A percentile compares a stretch with the other conserved stretches of the same genome.
Evolutionary conservation across 2,113 vertebrate species (phyloP).

Genomic region (Salvelinus alpinus): DNA sequence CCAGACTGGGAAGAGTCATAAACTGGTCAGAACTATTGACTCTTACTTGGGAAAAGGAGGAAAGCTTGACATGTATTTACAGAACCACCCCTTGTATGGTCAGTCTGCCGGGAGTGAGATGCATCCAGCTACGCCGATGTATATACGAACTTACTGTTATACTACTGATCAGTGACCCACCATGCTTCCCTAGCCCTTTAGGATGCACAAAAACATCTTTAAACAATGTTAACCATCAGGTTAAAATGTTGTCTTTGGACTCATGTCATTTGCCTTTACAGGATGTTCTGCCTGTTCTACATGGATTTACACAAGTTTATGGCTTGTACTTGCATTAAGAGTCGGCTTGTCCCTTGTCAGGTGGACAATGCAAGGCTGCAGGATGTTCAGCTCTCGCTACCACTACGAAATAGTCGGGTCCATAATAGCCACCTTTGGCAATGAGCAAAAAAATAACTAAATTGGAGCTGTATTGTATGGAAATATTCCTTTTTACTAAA

Average conservation of each 20-base stretch:
- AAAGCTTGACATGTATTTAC: too few relatives aligned
- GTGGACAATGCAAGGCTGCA: neutral
- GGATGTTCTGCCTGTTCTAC: slow-evolving; percentile 20
- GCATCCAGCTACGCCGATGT: slow-evolving; percentile 33
- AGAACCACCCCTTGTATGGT: neutral
- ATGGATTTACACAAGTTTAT: slow-evolving; percentile 47
- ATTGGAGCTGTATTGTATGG: too few relatives aligned
- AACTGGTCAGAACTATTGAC: slow-evolving; percentile 43
- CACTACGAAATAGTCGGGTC: too few relatives aligned
- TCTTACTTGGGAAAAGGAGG: slow-evolving; percentile 21
- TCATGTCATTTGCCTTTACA: too few relatives aligned
- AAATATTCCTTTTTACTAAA: too few relatives aligned
- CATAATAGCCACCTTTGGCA: too few relatives aligned
- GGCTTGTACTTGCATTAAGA: too few relatives aligned
- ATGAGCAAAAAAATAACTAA: too few relatives aligned
- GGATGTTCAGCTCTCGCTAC: too few relatives aligned
- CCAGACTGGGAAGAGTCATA: slow-evolving; percentile 6
- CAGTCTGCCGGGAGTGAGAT: slow-evolving; percentile 42
- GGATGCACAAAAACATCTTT: neutral
- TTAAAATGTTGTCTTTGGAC: too few relatives aligned
- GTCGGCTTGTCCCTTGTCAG: neutral
- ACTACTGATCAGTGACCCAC: slow-evolving; percentile 26
- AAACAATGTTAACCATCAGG: too few relatives aligned
- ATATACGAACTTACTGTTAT: slow-evolving; percentile 48
- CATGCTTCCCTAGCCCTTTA: neutral